A percentile compares a stretch with the other conserved stretches of the same genome.
Conservation (phyloP, 2,888 invertebrate genomes). For the Pogonocherus hispidulus region DNA sequence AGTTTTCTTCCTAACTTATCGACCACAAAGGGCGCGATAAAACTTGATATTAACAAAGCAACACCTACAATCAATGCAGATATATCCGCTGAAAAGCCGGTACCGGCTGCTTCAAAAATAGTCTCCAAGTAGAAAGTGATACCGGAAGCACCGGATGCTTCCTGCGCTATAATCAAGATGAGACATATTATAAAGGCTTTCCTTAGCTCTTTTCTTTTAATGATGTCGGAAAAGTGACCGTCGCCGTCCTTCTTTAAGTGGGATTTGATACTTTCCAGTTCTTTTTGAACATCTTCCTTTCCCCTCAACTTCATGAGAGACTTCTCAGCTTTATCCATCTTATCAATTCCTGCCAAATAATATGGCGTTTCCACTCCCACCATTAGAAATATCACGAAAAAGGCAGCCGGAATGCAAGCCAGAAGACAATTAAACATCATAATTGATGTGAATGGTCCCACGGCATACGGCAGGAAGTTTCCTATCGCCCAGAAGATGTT, state of each 20-base stretch:
- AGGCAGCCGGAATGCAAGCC: conserved; percentile 65
- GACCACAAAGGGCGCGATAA: conserved; percentile 80
- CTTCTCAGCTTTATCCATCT: conserved; percentile 73
- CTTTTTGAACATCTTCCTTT: conserved; percentile 73
- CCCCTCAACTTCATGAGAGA: conserved; percentile 79
- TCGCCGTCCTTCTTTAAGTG: conserved; percentile 43
- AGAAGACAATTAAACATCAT: conserved; percentile 71
- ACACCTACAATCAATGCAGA: conserved; percentile 83
- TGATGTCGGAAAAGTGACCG: conserved; percentile 64
- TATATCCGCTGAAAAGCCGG: conserved; percentile 73
- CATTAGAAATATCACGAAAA: conserved; percentile 78
- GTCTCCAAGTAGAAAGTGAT: conserved; percentile 68
- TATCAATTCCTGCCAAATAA: conserved; percentile 74
- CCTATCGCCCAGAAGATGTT: conserved; percentile 80
- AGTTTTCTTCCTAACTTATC: conserved; percentile 82
- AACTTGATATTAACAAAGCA: conserved; percentile 82
- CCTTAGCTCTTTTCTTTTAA: conserved; percentile 76
- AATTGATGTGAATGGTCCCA: conserved; percentile 81
- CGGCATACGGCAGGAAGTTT: conserved; percentile 76
- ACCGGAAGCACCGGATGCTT: conserved; percentile 75
- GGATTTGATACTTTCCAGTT: conserved; percentile 61
- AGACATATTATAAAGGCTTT: conserved; percentile 83
- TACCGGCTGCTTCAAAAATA: conserved; percentile 80
- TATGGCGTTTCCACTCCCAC: conserved; percentile 78
- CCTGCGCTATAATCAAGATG: conserved; percentile 74